A percentile compares a stretch with the other conserved stretches of the same genome.
Evolutionary conservation across 2,888 invertebrate species (phyloP).

Genomic region (Tupiocoris notatus): DNA sequence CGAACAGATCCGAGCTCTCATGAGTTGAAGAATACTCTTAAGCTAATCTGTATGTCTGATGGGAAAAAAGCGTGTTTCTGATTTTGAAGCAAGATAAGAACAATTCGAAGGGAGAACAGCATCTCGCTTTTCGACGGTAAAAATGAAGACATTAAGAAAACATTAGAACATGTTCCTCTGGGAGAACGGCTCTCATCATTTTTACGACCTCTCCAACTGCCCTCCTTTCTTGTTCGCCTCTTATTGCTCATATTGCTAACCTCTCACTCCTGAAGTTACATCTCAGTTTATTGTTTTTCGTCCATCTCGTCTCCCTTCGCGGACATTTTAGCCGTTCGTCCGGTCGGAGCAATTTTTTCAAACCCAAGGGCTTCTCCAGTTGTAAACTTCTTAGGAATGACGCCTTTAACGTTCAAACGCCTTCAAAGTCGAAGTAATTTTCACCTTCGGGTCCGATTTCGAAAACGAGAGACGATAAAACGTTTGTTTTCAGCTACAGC

Average conservation of each 20-base stretch:
- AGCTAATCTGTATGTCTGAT: too few species aligned
- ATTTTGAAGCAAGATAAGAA: conserved; percentile 19
- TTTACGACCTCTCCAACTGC: conserved; percentile 32
- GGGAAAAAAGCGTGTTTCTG: conserved; percentile 13
- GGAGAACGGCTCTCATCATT: conserved; percentile 35
- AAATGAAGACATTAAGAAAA: conserved; percentile 42
- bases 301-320: conserved; percentile 3
- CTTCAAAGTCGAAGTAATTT: background rate
- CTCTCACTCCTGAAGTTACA: conserved; percentile 37
- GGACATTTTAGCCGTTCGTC: background rate
- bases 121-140: background rate
- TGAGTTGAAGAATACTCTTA: too few species aligned
- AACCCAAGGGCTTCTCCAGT: too few species aligned
- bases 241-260: too few species aligned
- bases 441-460: background rate
- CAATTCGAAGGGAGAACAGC: conserved; percentile 6
- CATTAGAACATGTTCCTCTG: conserved; percentile 37
- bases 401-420: background rate
- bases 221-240: conserved; percentile 9
- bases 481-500: background rate
- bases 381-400: too few species aligned
- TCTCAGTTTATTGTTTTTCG: conserved; percentile 33
- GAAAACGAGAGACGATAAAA: background rate
- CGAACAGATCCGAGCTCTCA: too few species aligned
- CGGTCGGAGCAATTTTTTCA: background rate